A percentile compares a stretch with the other conserved stretches of the same genome.
Conservation (phyloP, 2,113 vertebrate species). For the Rhagologus leucostigma region DNA sequence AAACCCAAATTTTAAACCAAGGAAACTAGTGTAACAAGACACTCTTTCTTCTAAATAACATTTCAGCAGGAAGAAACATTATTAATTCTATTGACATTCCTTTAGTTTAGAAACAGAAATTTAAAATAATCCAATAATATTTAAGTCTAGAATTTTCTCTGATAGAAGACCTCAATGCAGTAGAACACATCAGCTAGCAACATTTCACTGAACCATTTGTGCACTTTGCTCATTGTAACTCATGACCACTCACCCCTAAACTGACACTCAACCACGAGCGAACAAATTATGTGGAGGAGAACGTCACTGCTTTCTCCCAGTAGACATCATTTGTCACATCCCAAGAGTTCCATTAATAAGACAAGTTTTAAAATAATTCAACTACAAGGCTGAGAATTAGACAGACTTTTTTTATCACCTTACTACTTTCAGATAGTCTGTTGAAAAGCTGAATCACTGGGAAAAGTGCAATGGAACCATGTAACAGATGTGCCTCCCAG, state of each 20-base stretch:
- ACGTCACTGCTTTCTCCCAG: rapidly evolving
- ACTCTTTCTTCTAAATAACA: neutral
- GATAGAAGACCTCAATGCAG: neutral
- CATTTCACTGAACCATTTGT: neutral
- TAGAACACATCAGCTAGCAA: neutral
- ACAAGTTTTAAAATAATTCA: neutral
- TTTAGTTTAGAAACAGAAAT: neutral
- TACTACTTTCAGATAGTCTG: neutral
- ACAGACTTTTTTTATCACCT: neutral
- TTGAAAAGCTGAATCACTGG: neutral
- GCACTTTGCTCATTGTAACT: neutral
- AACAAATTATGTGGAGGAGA: neutral
- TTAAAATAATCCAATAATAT: neutral
- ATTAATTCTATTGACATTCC: neutral
- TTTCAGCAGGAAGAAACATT: neutral
- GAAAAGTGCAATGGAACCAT: neutral
- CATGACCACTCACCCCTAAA: neutral
- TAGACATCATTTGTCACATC: neutral
- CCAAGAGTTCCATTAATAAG: neutral
- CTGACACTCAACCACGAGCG: neutral
- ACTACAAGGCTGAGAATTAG: neutral
- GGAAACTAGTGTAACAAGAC: neutral
- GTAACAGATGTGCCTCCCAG: neutral
- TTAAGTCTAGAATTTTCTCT: neutral
- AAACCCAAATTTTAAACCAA: neutral